Evolutionary conservation across 2,888 invertebrate species (phyloP).

Genomic region (Orthonevra nobilis): DNA sequence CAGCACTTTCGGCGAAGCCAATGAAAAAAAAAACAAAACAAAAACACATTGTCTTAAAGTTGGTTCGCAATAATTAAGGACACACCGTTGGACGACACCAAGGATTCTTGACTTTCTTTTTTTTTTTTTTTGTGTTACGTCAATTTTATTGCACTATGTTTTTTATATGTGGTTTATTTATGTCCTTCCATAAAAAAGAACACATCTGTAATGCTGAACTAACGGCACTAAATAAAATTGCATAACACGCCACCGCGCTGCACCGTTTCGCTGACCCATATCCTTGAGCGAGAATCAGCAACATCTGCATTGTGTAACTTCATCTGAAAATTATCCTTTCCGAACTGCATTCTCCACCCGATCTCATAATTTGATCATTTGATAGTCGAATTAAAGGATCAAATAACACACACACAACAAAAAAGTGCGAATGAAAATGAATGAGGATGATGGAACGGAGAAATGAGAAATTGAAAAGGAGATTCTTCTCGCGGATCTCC

Average conservation of each 20-base stretch:
- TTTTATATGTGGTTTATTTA: conserved; percentile 51
- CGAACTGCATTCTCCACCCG: conserved; percentile 54
- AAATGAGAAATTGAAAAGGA: conserved; percentile 17
- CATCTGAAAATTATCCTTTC: conserved; percentile 69
- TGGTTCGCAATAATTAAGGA: conserved; percentile 16
- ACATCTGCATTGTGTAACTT: conserved; percentile 69
- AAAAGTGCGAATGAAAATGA: too few relatives aligned
- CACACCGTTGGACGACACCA: not conserved
- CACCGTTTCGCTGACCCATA: conserved; percentile 65
- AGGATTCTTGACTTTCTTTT: conserved; percentile 36
- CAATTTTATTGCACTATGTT: not conserved
- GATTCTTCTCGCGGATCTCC: conserved; percentile 58
- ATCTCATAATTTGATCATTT: conserved; percentile 60
- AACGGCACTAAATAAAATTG: conserved; percentile 44
- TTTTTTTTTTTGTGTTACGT: conserved; percentile 11
- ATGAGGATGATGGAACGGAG: conserved; percentile 2
- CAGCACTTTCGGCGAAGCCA: conserved; percentile 38
- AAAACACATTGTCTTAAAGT: conserved; percentile 28
- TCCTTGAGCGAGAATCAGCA: conserved; percentile 53
- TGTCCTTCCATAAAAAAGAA: conserved; percentile 35
- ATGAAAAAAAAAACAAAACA: conserved; percentile 26
- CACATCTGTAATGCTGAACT: conserved; percentile 51
- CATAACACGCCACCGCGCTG: conserved; percentile 36
- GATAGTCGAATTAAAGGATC: conserved; percentile 55
- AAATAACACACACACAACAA: too few relatives aligned